These are phyloP conservation scores for Melolontha melolontha DNA, from an alignment of 2,888 invertebrate species.

Conservation along the genomic window DNA sequence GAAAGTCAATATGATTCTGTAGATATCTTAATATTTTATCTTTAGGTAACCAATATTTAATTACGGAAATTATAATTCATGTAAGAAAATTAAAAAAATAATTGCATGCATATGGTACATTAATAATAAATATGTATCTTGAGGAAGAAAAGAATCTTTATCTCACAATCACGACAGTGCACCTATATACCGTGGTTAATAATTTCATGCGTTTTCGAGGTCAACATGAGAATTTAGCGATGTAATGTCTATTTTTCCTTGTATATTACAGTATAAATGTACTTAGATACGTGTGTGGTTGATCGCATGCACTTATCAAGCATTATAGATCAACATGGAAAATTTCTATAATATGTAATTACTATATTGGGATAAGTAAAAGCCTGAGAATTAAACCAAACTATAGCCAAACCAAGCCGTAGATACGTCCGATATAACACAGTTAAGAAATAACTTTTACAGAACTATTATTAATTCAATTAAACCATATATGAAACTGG, in stretches of 20 bases:
- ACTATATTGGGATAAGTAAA: constrained; percentile 36
- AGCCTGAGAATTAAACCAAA: constrained; percentile 36
- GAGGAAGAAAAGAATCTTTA: not conserved
- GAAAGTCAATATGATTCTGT: no score
- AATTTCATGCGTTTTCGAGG: constrained; percentile 34
- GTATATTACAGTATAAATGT: not conserved
- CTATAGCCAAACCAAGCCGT: no score
- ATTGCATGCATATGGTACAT: not conserved
- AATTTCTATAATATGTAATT: constrained; percentile 42
- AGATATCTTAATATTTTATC: no score
- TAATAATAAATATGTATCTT: constrained; percentile 14
- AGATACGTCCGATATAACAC: no score
- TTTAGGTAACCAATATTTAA: no score
- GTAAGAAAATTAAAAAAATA: no score
- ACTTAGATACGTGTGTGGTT: constrained; percentile 15
- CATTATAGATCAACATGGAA: constrained; percentile 12
- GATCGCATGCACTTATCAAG: constrained; percentile 28
- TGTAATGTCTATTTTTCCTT: constrained; percentile 14
- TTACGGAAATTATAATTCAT: no score
- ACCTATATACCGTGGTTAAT: constrained; percentile 4
- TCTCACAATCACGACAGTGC: constrained; percentile 11
- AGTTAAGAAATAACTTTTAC: no score
- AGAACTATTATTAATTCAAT: no score
- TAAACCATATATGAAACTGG: no score
- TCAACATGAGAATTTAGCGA: constrained; percentile 30